A percentile compares a stretch with the other conserved stretches of the same genome.
phyloP scores from a whole-genome alignment of 2,888 invertebrate species.

The Coecobrya sp. region DNA sequence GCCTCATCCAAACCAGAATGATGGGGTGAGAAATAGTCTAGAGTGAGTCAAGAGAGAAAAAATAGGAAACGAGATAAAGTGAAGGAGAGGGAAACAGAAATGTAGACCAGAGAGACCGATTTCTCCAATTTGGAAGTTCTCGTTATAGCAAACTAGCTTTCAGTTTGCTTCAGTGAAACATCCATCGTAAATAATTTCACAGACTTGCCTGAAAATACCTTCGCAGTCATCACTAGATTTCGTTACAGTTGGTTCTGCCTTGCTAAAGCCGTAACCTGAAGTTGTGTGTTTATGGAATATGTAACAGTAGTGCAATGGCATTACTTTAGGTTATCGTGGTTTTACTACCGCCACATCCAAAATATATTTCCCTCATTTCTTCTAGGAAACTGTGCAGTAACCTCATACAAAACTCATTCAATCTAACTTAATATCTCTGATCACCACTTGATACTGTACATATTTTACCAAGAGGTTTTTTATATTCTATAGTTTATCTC shows the following conservation, averaged over 20 bases:
- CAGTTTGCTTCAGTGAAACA: conserved; percentile 76
- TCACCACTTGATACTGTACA: conserved; percentile 9
- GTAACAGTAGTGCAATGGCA: conserved; percentile 1
- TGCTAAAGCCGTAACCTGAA: neutral
- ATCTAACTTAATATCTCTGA: neutral
- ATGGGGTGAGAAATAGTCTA: conserved; percentile 69
- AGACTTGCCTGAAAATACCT: conserved; percentile 33
- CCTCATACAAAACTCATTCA: neutral
- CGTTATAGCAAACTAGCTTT: conserved; percentile 82
- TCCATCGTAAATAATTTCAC: conserved; percentile 79
- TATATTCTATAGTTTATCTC: conserved; percentile 5
- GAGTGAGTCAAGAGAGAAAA: conserved; percentile 51
- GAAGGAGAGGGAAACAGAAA: conserved; percentile 24
- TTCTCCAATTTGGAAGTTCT: conserved; percentile 84
- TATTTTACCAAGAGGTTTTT: neutral
- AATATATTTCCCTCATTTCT: neutral
- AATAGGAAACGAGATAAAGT: conserved; percentile 52
- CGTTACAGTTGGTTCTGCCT: conserved; percentile 10
- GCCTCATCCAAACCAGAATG: conserved; percentile 71
- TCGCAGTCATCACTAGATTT: conserved; percentile 52
- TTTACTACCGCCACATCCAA: neutral
- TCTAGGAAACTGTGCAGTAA: neutral
- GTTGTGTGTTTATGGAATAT: conserved; percentile 18
- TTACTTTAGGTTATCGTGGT: neutral
- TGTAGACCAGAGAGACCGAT: conserved; percentile 82